Conservation (phyloP, 2,113 vertebrate species). For the Gambusia affinis region DNA sequence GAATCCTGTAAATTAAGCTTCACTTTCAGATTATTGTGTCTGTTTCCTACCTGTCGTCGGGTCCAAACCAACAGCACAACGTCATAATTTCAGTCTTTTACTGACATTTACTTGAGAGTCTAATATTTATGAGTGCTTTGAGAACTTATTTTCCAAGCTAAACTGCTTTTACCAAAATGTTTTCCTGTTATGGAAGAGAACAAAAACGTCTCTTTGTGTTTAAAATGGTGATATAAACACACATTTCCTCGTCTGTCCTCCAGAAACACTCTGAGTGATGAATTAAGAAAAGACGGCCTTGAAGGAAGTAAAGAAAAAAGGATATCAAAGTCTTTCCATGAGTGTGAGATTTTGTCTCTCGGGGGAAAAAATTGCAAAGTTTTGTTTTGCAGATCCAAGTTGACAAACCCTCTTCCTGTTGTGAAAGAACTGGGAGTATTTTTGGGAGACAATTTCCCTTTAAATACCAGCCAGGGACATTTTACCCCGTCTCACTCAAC, state of each 20-base stretch:
- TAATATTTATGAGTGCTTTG: neutral
- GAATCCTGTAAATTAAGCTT: neutral
- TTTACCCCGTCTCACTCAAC: neutral
- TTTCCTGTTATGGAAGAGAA: neutral
- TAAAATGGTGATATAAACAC: neutral
- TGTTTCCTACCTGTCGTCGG: neutral
- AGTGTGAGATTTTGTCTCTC: slow-evolving; percentile 14
- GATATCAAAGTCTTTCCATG: neutral
- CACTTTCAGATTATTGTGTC: neutral
- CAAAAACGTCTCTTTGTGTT: slow-evolving; percentile 5
- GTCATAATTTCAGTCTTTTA: neutral
- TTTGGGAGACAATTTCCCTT: slow-evolving; percentile 44
- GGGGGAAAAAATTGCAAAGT: slow-evolving; percentile 15
- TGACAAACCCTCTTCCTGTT: slow-evolving; percentile 58
- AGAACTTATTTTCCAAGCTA: neutral
- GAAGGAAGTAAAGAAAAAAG: neutral
- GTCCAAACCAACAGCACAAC: neutral
- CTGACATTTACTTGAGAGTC: neutral
- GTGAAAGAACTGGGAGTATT: slow-evolving; percentile 35
- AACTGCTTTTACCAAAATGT: neutral
- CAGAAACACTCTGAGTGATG: slow-evolving; percentile 1
- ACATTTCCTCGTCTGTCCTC: slow-evolving; percentile 26
- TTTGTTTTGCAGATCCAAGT: slow-evolving; percentile 27
- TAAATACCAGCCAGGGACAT: slow-evolving; percentile 28
- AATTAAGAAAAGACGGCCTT: neutral